Conservation (phyloP, 2,113 vertebrate species). For the Tachysurus vachellii region DNA sequence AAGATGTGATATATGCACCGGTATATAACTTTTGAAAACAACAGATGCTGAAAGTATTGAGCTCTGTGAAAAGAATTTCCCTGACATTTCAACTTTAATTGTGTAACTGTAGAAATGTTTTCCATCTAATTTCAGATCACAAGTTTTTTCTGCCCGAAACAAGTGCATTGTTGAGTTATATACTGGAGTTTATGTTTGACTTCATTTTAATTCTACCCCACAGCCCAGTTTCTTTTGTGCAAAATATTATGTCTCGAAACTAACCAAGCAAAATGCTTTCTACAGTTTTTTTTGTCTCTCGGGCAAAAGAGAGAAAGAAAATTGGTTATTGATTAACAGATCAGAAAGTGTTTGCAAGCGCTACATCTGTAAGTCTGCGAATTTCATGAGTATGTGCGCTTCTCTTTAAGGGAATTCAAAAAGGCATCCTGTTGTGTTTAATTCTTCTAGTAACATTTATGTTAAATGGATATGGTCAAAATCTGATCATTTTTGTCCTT, state of each 20-base stretch:
- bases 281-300: slow-evolving; percentile 71
- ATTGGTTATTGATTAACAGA: slow-evolving; percentile 81
- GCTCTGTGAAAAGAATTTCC: neutral
- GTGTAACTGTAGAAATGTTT: neutral
- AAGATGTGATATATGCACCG: neutral
- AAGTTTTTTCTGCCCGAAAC: slow-evolving; percentile 5
- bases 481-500: neutral
- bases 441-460: neutral
- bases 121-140: neutral
- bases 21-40: neutral
- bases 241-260: slow-evolving; percentile 75
- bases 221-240: slow-evolving; percentile 63
- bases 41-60: neutral
- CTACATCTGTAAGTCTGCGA: slow-evolving; percentile 52
- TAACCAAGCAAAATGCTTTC: slow-evolving; percentile 79
- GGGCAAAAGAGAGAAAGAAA: slow-evolving; percentile 70
- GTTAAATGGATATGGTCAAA: too few species aligned
- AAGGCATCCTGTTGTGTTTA: slow-evolving; percentile 4
- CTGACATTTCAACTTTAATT: slow-evolving; percentile 6
- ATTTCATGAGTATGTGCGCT: slow-evolving; percentile 53
- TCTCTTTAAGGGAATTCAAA: slow-evolving; percentile 36
- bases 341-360: slow-evolving; percentile 73
- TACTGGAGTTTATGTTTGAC: slow-evolving; percentile 65
- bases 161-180: slow-evolving; percentile 57
- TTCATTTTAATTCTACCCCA: slow-evolving; percentile 68